phyloP scores from a whole-genome alignment of 2,113 vertebrate genomes.

The Hyperopisus bebe region DNA sequence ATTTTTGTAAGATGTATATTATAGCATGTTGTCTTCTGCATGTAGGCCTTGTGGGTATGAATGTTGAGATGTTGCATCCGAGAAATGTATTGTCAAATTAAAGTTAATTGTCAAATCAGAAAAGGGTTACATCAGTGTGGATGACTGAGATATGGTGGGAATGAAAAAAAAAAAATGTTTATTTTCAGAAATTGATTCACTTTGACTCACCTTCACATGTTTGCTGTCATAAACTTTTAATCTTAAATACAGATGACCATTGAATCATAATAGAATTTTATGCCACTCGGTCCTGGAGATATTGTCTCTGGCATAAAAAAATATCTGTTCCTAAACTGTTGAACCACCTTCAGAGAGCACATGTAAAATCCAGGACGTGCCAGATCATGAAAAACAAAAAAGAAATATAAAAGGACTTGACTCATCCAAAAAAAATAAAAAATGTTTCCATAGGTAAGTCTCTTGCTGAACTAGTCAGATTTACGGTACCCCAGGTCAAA shows the following conservation, averaged over 20 bases:
- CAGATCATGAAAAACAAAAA: background rate
- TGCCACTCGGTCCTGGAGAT: background rate
- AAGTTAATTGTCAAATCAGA: constrained; percentile 48
- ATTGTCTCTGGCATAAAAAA: background rate
- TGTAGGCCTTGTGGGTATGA: constrained; percentile 32
- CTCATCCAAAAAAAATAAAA: background rate
- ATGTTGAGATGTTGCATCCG: constrained; percentile 43
- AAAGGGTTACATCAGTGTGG: background rate
- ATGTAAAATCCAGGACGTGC: background rate
- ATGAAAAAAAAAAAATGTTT: background rate
- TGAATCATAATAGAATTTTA: constrained; percentile 1
- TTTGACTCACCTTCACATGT: background rate
- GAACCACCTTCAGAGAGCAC: background rate
- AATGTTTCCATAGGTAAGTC: background rate
- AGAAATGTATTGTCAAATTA: constrained; percentile 52
- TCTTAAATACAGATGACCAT: background rate
- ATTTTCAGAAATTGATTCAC: background rate
- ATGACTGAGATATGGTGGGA: background rate
- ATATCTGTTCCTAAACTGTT: background rate
- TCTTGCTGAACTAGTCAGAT: background rate
- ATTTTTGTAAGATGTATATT: background rate
- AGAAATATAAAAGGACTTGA: background rate
- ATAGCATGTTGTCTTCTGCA: background rate
- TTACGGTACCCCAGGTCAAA: background rate
- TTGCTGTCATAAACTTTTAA: background rate